Conservation (phyloP, 2,888 invertebrate genomes). For the Dicycla oo region DNA sequence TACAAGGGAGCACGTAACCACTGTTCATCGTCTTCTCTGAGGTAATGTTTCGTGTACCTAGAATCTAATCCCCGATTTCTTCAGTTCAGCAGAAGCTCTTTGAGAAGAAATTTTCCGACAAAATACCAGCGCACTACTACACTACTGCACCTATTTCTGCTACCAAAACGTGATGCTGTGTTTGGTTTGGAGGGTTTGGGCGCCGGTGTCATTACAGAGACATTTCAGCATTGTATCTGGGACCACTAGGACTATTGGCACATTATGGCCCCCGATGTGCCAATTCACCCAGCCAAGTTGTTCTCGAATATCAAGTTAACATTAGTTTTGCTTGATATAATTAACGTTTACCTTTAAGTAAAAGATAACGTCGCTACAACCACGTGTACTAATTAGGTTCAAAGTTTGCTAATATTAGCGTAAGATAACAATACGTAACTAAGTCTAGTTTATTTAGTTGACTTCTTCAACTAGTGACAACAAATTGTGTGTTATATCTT, state of each 20-base stretch:
- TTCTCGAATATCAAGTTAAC: not conserved
- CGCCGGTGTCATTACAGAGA: no score
- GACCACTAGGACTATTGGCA: not conserved
- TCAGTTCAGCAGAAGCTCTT: no score
- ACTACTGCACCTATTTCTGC: no score
- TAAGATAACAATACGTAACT: constrained; percentile 10
- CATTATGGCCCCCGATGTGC: not conserved
- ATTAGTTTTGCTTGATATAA: not conserved
- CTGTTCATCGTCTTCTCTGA: no score
- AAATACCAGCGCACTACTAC: no score
- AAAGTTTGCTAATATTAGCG: constrained; percentile 31
- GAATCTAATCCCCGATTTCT: no score
- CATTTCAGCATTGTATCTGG: no score
- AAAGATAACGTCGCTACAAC: constrained; percentile 7
- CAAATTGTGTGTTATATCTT: not conserved
- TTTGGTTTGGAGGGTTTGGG: no score
- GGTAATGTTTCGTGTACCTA: no score
- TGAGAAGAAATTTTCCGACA: no score
- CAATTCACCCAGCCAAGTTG: not conserved
- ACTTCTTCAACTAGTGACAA: constrained; percentile 26
- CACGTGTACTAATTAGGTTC: constrained; percentile 30
- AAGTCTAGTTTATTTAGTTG: constrained; percentile 10
- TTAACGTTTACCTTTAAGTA: constrained; percentile 6
- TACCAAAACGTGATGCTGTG: no score
- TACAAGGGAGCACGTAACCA: no score